These are phyloP conservation scores for Drosophila subobscura DNA, from an alignment of 1,140 invertebrate species.

Conservation along the genomic window DNA sequence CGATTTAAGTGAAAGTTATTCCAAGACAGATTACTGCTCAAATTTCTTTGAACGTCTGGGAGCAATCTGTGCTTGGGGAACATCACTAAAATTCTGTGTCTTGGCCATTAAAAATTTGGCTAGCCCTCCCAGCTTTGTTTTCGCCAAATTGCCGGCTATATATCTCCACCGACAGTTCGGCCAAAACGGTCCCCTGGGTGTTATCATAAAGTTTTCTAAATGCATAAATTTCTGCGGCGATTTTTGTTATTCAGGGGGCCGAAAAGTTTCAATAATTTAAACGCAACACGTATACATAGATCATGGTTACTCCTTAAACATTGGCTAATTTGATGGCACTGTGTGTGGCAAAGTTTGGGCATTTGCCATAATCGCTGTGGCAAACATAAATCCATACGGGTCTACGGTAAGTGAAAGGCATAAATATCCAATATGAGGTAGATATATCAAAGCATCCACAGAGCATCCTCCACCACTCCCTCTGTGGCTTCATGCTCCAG, in stretches of 20 bases:
- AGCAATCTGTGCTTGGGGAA: neutral
- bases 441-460: conserved; percentile 54
- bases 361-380: conserved; percentile 58
- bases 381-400: conserved; percentile 55
- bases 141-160: conserved; percentile 53
- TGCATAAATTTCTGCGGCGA: conserved; percentile 64
- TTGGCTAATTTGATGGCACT: conserved; percentile 37
- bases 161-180: conserved; percentile 35
- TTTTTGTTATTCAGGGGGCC: conserved; percentile 30
- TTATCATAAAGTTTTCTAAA: conserved; percentile 66
- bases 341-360: conserved; percentile 41
- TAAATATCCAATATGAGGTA: conserved; percentile 70
- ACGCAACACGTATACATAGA: conserved; percentile 41
- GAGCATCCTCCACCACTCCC: conserved; percentile 4
- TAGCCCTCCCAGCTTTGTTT: conserved; percentile 10
- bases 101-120: conserved; percentile 11
- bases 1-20: conserved; percentile 6
- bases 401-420: conserved; percentile 49
- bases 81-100: neutral
- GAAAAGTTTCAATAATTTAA: conserved; percentile 75
- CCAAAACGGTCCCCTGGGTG: conserved; percentile 63
- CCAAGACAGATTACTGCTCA: conserved; percentile 1
- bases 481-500: neutral
- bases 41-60: neutral
- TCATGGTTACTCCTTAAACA: conserved; percentile 46